Base-by-base conservation (phyloP, 2,113 vertebrate species). In the Carollia perspicillata region DNA sequence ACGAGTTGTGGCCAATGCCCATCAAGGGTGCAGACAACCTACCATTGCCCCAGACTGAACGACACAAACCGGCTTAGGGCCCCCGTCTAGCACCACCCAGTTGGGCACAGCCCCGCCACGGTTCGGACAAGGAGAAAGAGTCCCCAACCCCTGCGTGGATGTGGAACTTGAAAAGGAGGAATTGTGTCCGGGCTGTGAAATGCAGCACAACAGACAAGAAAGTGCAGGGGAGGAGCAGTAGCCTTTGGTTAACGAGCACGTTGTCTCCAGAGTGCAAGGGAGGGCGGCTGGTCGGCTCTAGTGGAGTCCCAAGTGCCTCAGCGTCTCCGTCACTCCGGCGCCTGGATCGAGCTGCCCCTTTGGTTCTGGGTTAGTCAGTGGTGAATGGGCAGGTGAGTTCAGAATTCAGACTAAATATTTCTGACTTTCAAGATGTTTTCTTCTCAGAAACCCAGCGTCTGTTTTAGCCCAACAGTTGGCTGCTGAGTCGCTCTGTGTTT, bases 401-500 rank as follows among this genome's bases (percentile, higher is more conserved):
- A 87, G 96, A 94, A 91, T 91, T 75, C 69, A 2, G 0, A 6
- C 75, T 78, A 40, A 90, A 49, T 53, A 22, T 42, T 33, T 84
- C 90, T 93, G 78, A 81, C 71, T 86, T 84, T 10, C 28, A 66
- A 92, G 58, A 93, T 37, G 6, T 28, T 26, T 83, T 92, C 44
- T 92, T 65, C 71, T 77, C 40, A 22, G 90, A 81, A 96, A 80
- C 77, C 83, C 74, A 13, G 90, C 66, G 79, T 84, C 96, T 78
- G 72, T 91, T 93, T 96, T 44, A 37, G 58, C 65, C 81, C 37
- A 47, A 23, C 91, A 89, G 81, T 94, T 97, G 91, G 89, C 95
- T 85, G 94, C 96, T 33, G 81, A 94, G 58, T 77, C 72, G 94
- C 71, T 75, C 65, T 89, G 81, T 97, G 95, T 95, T 95, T 94